Conservation (phyloP, 2,113 vertebrate species). For the Sebastes schlegelii region DNA sequence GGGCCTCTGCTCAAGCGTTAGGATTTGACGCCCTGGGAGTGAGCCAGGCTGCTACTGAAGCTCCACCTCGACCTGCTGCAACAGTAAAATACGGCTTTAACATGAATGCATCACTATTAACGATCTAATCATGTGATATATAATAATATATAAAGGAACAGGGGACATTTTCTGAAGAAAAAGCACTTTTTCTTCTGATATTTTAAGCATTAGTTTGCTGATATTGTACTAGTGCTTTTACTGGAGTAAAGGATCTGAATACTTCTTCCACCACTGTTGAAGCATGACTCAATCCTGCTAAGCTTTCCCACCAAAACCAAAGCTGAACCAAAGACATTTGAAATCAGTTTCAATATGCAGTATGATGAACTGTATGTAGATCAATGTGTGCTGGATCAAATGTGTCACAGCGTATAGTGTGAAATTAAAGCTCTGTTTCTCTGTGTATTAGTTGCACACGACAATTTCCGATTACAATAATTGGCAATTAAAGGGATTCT, state of each 20-base stretch:
- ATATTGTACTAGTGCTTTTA: no score
- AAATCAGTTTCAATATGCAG: not conserved
- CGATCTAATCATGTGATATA: no score
- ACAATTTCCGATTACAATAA: conserved; percentile 15
- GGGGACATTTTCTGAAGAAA: no score
- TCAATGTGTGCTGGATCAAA: not conserved
- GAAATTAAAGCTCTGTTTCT: not conserved
- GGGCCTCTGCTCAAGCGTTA: no score
- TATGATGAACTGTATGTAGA: not conserved
- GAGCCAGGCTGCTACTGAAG: no score
- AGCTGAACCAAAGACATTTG: not conserved
- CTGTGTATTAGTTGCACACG: not conserved
- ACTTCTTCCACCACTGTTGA: not conserved
- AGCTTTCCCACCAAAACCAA: not conserved
- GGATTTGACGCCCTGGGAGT: no score
- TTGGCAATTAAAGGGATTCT: conserved; percentile 39
- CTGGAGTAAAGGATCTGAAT: not conserved
- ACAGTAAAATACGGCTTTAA: no score
- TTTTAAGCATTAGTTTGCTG: no score
- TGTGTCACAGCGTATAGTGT: not conserved
- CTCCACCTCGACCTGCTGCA: no score
- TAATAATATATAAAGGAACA: no score
- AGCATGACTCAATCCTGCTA: not conserved
- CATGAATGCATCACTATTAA: no score
- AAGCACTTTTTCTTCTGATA: no score